Evolutionary conservation across 92 coral and sea anemone genomes (phyloP), one percentile per base, ranked within the genome.

Genomic region (Bergia puertoricense): DNA sequence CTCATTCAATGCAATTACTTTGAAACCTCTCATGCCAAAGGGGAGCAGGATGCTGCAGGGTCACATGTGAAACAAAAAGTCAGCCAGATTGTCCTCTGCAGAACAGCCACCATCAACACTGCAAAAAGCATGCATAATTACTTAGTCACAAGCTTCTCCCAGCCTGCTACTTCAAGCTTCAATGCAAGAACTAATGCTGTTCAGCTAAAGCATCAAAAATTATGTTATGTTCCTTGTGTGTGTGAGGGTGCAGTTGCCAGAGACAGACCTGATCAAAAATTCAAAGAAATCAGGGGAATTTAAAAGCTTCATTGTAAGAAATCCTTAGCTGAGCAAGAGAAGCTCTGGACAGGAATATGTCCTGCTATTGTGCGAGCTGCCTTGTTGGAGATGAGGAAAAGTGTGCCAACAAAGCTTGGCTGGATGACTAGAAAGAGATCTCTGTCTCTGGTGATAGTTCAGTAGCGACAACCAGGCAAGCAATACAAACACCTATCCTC

Each of bases 341-440:
- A 90, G 86, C 74, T 86, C 38, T 57, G 80, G 2, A 67, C 50
- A 10, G 6, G 88, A 66, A 72, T 74, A 72, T 88, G 38, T 86
- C 90, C 18, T 90, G 90, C 81, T 86, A 30, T 30, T 30, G 89
- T 85, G 57, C 65, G n/a, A 56, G 77, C 79, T 90, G 89, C 71
- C 40, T 78, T 51, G 85, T 77, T 30, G 89, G 30, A 30, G 30
- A 79, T 50, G 87, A 79, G 51, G 90, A 86, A 38, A 44, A 45
- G 59, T 90, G 89, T 72, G 30, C 71, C 77, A 85, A 90, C 89
- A 77, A 86, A 86, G 86, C 38, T 16, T 85, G 86, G 89, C 65
- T 90, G 42, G 89, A 90, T 86, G 86, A 85, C 37, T 90, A 87
- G 92, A 81, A 90, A 71, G 88, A 86, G 79, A 82, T 90, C 30